These are phyloP conservation scores for Cuniculus paca DNA, from an alignment of 2,797 vertebrate genomes.

Conservation along the genomic window DNA sequence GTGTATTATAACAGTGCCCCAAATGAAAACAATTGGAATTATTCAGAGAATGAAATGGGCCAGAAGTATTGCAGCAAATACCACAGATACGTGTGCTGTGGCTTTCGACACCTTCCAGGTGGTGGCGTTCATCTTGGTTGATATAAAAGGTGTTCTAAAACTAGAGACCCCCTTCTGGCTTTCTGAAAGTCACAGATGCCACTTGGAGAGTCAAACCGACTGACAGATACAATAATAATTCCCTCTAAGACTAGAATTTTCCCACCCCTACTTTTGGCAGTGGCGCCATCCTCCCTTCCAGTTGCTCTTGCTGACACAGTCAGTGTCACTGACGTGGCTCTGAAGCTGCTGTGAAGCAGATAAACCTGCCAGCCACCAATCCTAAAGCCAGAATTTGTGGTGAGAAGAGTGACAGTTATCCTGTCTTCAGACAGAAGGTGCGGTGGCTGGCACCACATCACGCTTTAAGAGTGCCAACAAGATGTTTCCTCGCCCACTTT, in stretches of 20 bases:
- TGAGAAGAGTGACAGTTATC: conserved; percentile 42
- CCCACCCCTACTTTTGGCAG: conserved; percentile 60
- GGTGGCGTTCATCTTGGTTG: not conserved
- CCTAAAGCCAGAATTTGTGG: conserved; percentile 67
- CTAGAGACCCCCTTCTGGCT: not conserved
- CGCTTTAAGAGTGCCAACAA: not conserved
- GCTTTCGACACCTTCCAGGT: not conserved
- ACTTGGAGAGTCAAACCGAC: not conserved
- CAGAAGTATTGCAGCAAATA: conserved; percentile 11
- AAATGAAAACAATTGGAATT: conserved; percentile 25
- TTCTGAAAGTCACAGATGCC: not conserved
- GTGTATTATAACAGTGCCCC: not conserved
- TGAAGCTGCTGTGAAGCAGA: conserved; percentile 76
- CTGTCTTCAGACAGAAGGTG: conserved; percentile 37
- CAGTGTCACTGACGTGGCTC: conserved; percentile 71
- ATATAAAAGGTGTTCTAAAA: not conserved
- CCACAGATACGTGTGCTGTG: not conserved
- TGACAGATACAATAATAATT: not conserved
- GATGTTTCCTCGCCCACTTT: not conserved
- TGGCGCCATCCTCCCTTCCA: conserved; percentile 40
- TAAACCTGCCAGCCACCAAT: conserved; percentile 75
- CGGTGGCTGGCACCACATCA: not conserved
- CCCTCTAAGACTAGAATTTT: conserved; percentile 53
- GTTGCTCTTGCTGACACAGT: conserved; percentile 75
- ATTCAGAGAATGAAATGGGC: not conserved